A percentile compares a stretch with the other conserved stretches of the same genome.
Evolutionary conservation across 2,113 vertebrate genomes (phyloP).

Genomic region (Pampusana beccarii): DNA sequence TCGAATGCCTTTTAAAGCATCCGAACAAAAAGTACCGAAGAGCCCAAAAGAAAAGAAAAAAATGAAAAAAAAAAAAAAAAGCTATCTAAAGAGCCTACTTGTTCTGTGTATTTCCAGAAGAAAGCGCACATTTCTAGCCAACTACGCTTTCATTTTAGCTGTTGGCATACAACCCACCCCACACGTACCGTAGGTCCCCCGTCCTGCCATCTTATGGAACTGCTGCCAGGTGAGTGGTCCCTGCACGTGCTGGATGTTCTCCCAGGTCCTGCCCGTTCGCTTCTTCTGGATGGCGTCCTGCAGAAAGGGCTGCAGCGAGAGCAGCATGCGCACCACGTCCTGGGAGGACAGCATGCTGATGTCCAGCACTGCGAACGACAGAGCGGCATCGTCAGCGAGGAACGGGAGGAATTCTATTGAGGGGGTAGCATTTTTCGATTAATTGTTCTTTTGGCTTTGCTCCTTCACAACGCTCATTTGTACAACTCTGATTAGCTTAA

Average conservation of each 20-base stretch:
- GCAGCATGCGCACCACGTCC: slow-evolving; percentile 95
- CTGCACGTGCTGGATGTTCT: slow-evolving; percentile 98
- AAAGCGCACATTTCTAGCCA: background rate
- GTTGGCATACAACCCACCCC: background rate
- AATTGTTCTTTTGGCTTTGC: background rate
- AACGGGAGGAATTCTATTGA: background rate
- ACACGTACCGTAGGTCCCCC: slow-evolving; percentile 90
- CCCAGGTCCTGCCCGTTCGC: slow-evolving; percentile 94
- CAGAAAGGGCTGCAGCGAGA: slow-evolving; percentile 95
- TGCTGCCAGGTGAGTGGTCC: slow-evolving; percentile 99
- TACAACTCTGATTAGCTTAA: background rate
- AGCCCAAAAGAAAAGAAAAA: background rate
- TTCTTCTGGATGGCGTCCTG: slow-evolving; percentile 99
- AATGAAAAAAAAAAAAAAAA: too few relatives aligned
- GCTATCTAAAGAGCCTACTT: background rate
- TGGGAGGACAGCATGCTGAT: slow-evolving; percentile 96
- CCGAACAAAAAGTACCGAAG: background rate
- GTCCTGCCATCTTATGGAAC: slow-evolving; percentile 98
- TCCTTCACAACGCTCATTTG: background rate
- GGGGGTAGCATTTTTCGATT: background rate
- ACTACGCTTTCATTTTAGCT: too few relatives aligned
- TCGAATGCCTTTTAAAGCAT: background rate
- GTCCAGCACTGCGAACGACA: slow-evolving; percentile 82
- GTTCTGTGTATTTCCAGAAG: background rate
- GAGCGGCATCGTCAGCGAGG: background rate